Evolutionary conservation across 2,888 invertebrate species (phyloP).

Genomic region (Catocala fraxini): DNA sequence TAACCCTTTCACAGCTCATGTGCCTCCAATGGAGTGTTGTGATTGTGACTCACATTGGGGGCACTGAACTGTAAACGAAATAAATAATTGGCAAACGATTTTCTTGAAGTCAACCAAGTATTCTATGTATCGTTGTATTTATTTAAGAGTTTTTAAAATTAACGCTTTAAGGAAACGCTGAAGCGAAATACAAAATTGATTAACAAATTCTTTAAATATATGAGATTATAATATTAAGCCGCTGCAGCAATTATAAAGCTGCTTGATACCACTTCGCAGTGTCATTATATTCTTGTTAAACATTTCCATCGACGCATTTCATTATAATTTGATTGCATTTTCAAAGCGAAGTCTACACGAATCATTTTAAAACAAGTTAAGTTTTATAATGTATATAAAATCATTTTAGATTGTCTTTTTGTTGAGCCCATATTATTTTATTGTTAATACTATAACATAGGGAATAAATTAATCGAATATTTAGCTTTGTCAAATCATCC

Average conservation of each 20-base stretch:
- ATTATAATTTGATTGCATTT: constrained; percentile 64
- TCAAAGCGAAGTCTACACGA: constrained; percentile 49
- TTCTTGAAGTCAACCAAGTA: neutral
- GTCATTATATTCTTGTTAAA: constrained; percentile 27
- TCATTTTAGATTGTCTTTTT: constrained; percentile 70
- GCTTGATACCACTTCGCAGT: constrained; percentile 34
- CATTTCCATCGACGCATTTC: constrained; percentile 67
- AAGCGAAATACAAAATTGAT: constrained; percentile 20
- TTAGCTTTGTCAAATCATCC: constrained; percentile 61
- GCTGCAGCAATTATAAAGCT: constrained; percentile 29
- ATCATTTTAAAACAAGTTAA: constrained; percentile 52
- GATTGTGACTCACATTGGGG: neutral
- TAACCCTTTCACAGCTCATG: neutral
- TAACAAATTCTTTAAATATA: constrained; percentile 22
- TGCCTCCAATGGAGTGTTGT: neutral
- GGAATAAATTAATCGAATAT: constrained; percentile 71
- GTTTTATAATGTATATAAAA: constrained; percentile 78
- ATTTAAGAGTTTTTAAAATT: constrained; percentile 30
- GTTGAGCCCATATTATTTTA: constrained; percentile 73
- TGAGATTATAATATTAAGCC: constrained; percentile 37
- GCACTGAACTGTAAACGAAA: neutral
- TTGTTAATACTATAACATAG: constrained; percentile 68
- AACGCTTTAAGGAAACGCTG: constrained; percentile 30
- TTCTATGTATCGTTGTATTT: constrained; percentile 12
- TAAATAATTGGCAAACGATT: constrained; percentile 1